phyloP scores from a whole-genome alignment of 2,113 vertebrate genomes.

The Spea multiplicata region DNA sequence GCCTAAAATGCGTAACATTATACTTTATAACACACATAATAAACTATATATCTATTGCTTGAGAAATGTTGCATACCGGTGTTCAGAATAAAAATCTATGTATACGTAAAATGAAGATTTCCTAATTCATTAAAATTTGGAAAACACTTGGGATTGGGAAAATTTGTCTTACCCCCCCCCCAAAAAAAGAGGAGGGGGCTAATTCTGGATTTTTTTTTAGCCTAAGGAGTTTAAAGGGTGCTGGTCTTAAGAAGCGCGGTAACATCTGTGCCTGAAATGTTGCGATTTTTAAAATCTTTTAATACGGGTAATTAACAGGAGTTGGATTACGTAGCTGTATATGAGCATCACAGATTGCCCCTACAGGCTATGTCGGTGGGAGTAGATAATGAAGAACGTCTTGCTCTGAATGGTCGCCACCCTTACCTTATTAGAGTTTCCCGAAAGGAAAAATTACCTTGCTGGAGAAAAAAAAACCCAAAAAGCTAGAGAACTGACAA shows the following conservation, averaged over 20 bases:
- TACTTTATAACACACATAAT: too few species aligned
- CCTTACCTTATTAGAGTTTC: slow-evolving; percentile 15
- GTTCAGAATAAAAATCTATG: too few species aligned
- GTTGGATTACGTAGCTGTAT: slow-evolving; percentile 21
- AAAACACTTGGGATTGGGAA: too few species aligned
- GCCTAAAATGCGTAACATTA: too few species aligned
- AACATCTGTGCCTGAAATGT: slow-evolving; percentile 29
- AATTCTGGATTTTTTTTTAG: not conserved
- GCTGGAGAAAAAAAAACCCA: not conserved
- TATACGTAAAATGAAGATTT: too few species aligned
- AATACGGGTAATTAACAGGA: slow-evolving; percentile 29
- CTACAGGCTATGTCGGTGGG: slow-evolving; percentile 27
- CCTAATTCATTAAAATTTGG: too few species aligned
- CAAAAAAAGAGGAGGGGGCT: too few species aligned
- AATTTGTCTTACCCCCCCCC: too few species aligned
- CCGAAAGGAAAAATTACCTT: slow-evolving; percentile 27
- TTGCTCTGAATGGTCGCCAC: not conserved
- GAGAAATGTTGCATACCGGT: too few species aligned
- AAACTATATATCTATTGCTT: too few species aligned
- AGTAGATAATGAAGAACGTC: slow-evolving; percentile 4
- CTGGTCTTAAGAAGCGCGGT: not conserved
- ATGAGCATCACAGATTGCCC: slow-evolving; percentile 13
- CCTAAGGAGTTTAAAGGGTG: slow-evolving; percentile 9
- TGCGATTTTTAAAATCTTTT: slow-evolving; percentile 18
- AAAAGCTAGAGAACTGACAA: slow-evolving; percentile 9